Conservation (phyloP, 2,888 invertebrate species). For the Nomada fabriciana region DNA sequence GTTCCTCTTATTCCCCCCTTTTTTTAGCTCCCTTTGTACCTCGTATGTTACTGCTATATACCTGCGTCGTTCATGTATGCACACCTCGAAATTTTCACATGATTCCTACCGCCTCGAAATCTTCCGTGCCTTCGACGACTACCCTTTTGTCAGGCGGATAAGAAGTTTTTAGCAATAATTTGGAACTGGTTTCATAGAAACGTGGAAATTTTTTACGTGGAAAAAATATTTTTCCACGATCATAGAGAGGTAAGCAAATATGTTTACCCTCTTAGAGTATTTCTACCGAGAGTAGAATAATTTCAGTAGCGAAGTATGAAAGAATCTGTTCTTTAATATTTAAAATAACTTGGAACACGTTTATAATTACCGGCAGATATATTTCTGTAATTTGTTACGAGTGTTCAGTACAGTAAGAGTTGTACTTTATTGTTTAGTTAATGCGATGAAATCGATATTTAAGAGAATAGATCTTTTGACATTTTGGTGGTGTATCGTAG, state of each 20-base stretch:
- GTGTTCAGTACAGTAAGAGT: too few species aligned
- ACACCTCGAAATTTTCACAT: neutral
- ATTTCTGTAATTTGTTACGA: neutral
- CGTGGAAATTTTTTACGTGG: too few species aligned
- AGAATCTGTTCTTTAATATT: neutral
- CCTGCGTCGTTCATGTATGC: neutral
- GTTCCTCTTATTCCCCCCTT: constrained; percentile 11
- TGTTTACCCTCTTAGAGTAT: too few species aligned
- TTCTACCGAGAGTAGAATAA: too few species aligned
- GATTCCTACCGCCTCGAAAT: neutral
- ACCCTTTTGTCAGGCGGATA: too few species aligned
- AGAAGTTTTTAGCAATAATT: too few species aligned
- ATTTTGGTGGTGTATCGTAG: constrained; percentile 35
- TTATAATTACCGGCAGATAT: neutral
- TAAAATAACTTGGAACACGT: neutral
- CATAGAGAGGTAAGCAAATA: too few species aligned
- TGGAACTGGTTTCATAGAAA: too few species aligned
- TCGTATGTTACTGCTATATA: constrained; percentile 18
- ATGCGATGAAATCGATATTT: neutral
- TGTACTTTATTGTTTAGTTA: neutral
- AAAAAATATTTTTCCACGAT: too few species aligned
- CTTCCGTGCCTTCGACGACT: neutral
- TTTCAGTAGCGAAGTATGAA: neutral
- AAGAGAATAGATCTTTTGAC: constrained; percentile 27
- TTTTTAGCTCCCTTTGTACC: constrained; percentile 14